A percentile compares a stretch with the other conserved stretches of the same genome.
Evolutionary conservation across 2,888 invertebrate species (phyloP).

Genomic region (Timema cristinae): DNA sequence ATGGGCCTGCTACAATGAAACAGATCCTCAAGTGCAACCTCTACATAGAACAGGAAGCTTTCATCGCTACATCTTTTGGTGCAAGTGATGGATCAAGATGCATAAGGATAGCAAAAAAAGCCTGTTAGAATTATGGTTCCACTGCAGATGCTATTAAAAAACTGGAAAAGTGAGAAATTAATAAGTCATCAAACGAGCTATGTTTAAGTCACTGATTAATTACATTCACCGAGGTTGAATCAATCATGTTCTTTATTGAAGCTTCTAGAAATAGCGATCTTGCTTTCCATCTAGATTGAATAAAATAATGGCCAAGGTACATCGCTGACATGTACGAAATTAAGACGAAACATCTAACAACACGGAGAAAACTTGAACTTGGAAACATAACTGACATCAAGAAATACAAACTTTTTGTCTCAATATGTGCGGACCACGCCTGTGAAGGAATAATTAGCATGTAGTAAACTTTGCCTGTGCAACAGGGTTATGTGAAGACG

Average conservation of each 20-base stretch:
- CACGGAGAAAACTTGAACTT: background rate
- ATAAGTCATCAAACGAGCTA: background rate
- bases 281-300: background rate
- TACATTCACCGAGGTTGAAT: background rate
- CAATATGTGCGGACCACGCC: background rate
- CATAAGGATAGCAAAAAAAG: slow-evolving; percentile 7
- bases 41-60: background rate
- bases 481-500: background rate
- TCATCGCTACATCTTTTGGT: background rate
- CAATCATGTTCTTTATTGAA: background rate
- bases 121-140: background rate
- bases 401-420: background rate
- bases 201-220: background rate
- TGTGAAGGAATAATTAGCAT: background rate
- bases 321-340: slow-evolving; percentile 10
- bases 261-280: background rate
- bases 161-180: background rate
- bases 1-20: slow-evolving; percentile 27
- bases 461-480: background rate
- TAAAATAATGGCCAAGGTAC: slow-evolving; percentile 6
- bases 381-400: background rate
- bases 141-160: slow-evolving; percentile 10
- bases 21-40: slow-evolving; percentile 23
- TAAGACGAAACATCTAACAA: background rate
- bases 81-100: slow-evolving; percentile 13